Base-by-base conservation (phyloP, 2,113 vertebrate genomes). In the Plecotus auritus region DNA sequence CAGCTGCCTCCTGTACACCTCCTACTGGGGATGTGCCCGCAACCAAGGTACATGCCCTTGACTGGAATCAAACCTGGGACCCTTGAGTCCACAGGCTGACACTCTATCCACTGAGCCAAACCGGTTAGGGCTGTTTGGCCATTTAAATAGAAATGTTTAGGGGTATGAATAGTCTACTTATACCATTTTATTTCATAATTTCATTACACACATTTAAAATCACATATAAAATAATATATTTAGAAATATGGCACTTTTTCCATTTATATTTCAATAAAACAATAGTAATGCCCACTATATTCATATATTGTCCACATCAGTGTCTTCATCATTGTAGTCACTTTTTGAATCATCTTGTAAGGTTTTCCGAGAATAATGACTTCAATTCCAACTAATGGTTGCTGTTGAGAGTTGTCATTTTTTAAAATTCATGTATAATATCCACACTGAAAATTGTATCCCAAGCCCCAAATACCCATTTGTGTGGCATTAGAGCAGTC, bases 161-260 rank as follows among this genome's bases (percentile, higher is more conserved):
- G 40, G 20, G 7, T 69, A 13, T 5, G 86, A 45, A 76, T 56
- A 78, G 14, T 49, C 49, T 77, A 72, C 42, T 8, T 51, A 51
- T 20, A 37, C 18, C 22, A 17, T 40, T 72, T 80, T 14, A 37
- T 91, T 76, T 69, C 13, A 70, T 64, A 91, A 87, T 66, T 76
- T 93, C 49, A 86, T 90, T 66, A 51, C 2, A 73, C 10, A 54
- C 28, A 93, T 7, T 88, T 91, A 85, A 95, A 95, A 89, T 72
- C 13, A 66, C 32, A 56, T 35, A 40, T 40, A 66, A 81, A 95
- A 85, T 45, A 74, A 69, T 35, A 20, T 80, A 88, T 45, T 93
- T 73, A 76, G 28, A 70, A 93, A 93, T 81, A 64, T 13, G 30
- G 3, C 2, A 37, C 7, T 66, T 93, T 93, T 54, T 8, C 40